Conservation (phyloP, 35 echinoderm and acorn worm species). For the Heliocidaris erythrogramma region DNA sequence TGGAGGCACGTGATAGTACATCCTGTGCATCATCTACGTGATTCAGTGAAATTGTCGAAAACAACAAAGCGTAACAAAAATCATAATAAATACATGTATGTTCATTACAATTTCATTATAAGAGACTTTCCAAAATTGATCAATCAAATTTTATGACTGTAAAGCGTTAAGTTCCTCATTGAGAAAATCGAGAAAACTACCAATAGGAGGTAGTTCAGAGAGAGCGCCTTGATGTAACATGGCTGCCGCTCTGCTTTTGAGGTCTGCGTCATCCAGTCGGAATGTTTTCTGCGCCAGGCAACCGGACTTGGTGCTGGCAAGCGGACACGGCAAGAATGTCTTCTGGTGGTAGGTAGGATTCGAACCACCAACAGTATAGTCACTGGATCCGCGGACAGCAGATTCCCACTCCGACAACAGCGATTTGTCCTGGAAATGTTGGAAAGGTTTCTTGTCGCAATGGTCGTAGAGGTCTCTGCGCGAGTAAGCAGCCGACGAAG, state of each 20-base stretch:
- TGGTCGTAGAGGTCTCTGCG: constrained; percentile 24
- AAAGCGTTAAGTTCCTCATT: constrained; percentile 73
- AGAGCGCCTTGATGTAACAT: constrained; percentile 42
- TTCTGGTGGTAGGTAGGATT: constrained; percentile 44
- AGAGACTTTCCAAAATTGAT: not conserved
- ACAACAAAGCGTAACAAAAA: not conserved
- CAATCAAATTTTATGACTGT: not conserved
- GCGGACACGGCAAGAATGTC: constrained; percentile 67
- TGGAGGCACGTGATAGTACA: too few species aligned
- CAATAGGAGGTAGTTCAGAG: constrained; percentile 70
- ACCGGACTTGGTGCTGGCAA: constrained; percentile 81
- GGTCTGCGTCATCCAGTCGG: constrained; percentile 22
- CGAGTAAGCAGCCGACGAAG: constrained; percentile 39
- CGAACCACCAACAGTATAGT: constrained; percentile 47
- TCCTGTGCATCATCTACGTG: too few species aligned
- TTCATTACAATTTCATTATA: too few species aligned
- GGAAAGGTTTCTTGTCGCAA: constrained; percentile 62
- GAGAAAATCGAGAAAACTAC: constrained; percentile 88
- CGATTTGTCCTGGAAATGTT: constrained; percentile 42
- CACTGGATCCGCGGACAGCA: not conserved
- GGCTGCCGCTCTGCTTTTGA: constrained; percentile 27
- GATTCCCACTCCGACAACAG: constrained; percentile 47
- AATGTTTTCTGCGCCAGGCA: constrained; percentile 71
- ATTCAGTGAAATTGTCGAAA: too few species aligned
- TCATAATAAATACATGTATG: not conserved